Conservation (phyloP, 2,888 invertebrate genomes). For the Ferdinandea cuprea region DNA sequence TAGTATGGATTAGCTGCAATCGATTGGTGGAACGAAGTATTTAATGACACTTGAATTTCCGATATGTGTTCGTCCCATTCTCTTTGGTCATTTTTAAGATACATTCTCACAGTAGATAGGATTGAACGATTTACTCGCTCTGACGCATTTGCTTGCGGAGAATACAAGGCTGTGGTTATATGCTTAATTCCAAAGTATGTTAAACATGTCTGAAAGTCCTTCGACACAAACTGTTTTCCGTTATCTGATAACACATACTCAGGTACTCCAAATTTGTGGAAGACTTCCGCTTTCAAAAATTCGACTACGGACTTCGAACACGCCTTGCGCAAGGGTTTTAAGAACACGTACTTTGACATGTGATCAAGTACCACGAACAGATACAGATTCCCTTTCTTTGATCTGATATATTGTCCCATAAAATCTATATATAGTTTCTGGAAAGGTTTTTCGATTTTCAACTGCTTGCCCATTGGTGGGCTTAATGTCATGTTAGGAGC, state of each 20-base stretch:
- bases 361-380: slow-evolving; percentile 37
- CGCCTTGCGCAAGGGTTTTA: slow-evolving; percentile 19
- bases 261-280: slow-evolving; percentile 76
- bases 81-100: not conserved
- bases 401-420: slow-evolving; percentile 41
- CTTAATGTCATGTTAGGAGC: slow-evolving; percentile 13
- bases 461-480: slow-evolving; percentile 26
- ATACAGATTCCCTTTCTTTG: slow-evolving; percentile 26
- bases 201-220: slow-evolving; percentile 40
- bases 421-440: slow-evolving; percentile 51
- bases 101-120: slow-evolving; percentile 75
- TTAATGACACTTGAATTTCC: not conserved
- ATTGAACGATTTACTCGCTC: slow-evolving; percentile 77
- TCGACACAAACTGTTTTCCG: slow-evolving; percentile 72
- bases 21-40: not conserved
- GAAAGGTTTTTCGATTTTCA: slow-evolving; percentile 28
- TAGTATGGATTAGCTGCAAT: slow-evolving; percentile 56
- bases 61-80: slow-evolving; percentile 4
- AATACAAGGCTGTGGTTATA: slow-evolving; percentile 54
- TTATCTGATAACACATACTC: slow-evolving; percentile 75
- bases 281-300: slow-evolving; percentile 56
- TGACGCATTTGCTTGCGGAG: slow-evolving; percentile 78
- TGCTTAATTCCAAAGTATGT: slow-evolving; percentile 53
- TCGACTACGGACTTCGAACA: not conserved
- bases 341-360: slow-evolving; percentile 48